Conservation (phyloP, 2,113 vertebrate genomes). For the Marcusenius ussheri region DNA sequence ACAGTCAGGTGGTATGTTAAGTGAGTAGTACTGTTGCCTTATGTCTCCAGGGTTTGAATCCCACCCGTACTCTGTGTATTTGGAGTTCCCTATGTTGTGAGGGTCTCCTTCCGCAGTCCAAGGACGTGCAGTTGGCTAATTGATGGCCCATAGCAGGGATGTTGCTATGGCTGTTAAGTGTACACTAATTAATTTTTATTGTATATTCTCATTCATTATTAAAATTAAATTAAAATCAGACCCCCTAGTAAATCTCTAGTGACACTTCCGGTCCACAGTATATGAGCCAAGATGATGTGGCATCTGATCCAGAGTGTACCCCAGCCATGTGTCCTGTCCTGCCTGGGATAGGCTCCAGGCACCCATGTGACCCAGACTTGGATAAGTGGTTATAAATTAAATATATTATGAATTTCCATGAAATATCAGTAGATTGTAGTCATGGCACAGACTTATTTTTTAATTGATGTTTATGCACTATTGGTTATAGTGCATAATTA, state of each 20-base stretch:
- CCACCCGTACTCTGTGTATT: not conserved
- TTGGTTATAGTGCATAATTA: not conserved
- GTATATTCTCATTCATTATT: not conserved
- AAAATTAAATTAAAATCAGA: not conserved
- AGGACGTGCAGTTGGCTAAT: not conserved
- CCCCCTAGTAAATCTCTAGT: not conserved
- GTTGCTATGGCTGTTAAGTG: not conserved
- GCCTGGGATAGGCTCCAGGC: not conserved
- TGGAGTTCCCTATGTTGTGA: not conserved
- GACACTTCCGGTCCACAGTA: not conserved
- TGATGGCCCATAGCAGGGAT: not conserved
- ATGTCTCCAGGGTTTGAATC: not conserved
- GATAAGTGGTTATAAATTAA: not conserved
- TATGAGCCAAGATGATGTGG: not conserved
- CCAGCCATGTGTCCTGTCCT: not conserved
- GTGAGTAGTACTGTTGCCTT: not conserved
- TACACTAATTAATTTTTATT: not conserved
- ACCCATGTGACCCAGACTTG: not conserved
- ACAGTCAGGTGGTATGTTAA: not conserved
- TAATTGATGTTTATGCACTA: not conserved
- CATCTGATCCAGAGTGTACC: not conserved
- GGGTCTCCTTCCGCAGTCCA: not conserved
- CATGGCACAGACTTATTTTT: not conserved
- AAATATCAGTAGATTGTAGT: not conserved
- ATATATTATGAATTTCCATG: not conserved